phyloP scores from a whole-genome alignment of 2,888 invertebrate species.

The Terebella lapidaria region DNA sequence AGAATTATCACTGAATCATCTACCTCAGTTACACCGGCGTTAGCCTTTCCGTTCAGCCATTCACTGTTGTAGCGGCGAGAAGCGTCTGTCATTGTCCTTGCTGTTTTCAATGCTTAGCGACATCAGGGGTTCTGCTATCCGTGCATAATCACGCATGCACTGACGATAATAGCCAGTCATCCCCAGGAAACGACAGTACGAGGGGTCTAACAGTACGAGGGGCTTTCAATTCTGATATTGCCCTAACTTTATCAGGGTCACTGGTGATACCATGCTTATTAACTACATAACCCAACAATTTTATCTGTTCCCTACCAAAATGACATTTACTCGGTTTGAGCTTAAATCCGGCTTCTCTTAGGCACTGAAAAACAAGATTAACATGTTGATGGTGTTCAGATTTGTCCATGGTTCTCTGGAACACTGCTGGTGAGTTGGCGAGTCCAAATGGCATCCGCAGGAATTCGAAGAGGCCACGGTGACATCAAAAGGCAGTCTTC shows the following conservation, averaged over 20 bases:
- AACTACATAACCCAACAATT: not conserved
- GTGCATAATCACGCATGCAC: not conserved
- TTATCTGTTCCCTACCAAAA: not conserved
- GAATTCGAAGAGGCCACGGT: conserved; percentile 4
- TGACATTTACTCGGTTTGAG: not conserved
- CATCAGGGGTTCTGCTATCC: conserved; percentile 1
- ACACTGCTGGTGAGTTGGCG: not conserved
- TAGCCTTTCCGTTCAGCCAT: too few species aligned
- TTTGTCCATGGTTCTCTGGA: not conserved
- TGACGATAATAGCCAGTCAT: conserved; percentile 2
- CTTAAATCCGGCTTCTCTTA: not conserved
- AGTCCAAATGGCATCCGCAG: too few species aligned
- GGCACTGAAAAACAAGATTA: too few species aligned
- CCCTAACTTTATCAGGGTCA: not conserved
- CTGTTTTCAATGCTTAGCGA: not conserved
- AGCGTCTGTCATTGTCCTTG: too few species aligned
- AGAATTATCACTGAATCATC: too few species aligned
- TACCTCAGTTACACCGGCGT: too few species aligned
- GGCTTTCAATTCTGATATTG: not conserved
- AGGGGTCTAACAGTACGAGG: not conserved
- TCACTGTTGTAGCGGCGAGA: too few species aligned
- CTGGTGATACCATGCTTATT: not conserved
- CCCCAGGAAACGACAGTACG: not conserved
- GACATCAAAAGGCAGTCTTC: conserved; percentile 9
- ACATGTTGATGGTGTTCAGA: too few species aligned